phyloP scores from a whole-genome alignment of 2,888 invertebrate genomes.

The Agrochola lota region DNA sequence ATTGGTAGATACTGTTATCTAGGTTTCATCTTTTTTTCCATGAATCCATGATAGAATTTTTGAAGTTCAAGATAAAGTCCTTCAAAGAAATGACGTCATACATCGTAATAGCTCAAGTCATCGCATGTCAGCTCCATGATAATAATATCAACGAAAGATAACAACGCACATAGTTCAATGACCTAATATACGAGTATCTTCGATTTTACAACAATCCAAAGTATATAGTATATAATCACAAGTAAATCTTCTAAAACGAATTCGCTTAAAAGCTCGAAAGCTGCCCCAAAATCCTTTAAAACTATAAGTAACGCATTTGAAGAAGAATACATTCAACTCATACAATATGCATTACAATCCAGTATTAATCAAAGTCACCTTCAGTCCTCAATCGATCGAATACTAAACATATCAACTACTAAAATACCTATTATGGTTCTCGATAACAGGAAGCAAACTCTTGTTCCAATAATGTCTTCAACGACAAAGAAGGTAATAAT shows the following conservation, averaged over 20 bases:
- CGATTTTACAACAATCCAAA: background rate
- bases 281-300: constrained; percentile 7
- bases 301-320: constrained; percentile 10
- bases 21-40: background rate
- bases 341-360: constrained; percentile 30
- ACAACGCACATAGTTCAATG: constrained; percentile 6
- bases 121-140: background rate
- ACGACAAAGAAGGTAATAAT: constrained; percentile 27
- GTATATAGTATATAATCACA: too few species aligned
- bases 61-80: background rate
- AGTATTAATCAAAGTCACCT: constrained; percentile 31
- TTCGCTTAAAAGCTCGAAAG: background rate
- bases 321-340: constrained; percentile 25
- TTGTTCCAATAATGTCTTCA: constrained; percentile 23
- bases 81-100: constrained; percentile 11
- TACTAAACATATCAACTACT: too few species aligned
- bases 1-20: constrained; percentile 12
- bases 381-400: background rate
- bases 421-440: background rate
- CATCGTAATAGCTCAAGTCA: background rate
- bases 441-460: background rate
- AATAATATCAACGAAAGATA: background rate
- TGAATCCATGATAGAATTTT: background rate
- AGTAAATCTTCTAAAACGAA: constrained; percentile 14
- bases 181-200: constrained; percentile 13